These are phyloP conservation scores for Oncorhynchus keta DNA, from an alignment of 2,113 vertebrate genomes.

Conservation along the genomic window DNA sequence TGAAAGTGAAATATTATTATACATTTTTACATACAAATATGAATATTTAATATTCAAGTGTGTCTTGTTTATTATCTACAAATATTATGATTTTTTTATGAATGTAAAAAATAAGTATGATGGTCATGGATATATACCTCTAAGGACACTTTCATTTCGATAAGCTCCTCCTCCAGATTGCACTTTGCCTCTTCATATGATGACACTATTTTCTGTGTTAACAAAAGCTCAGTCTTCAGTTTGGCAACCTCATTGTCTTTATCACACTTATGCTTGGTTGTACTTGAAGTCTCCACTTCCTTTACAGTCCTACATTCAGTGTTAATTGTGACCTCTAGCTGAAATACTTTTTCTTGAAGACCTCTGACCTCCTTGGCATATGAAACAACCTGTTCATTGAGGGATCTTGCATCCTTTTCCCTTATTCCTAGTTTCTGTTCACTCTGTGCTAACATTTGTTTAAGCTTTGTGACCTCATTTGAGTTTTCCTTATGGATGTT, in stretches of 20 bases:
- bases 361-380: slow-evolving; percentile 62
- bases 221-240: slow-evolving; percentile 66
- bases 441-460: slow-evolving; percentile 65
- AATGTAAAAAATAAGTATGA: background rate
- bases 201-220: slow-evolving; percentile 60
- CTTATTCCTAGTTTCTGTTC: slow-evolving; percentile 70
- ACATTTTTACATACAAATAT: too few relatives aligned
- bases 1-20: too few relatives aligned
- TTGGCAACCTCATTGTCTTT: slow-evolving; percentile 67
- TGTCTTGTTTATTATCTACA: too few relatives aligned
- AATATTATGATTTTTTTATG: background rate
- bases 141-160: slow-evolving; percentile 71
- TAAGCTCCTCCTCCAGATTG: slow-evolving; percentile 73
- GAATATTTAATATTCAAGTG: too few relatives aligned
- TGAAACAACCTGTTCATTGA: slow-evolving; percentile 55
- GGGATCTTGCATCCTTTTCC: slow-evolving; percentile 61
- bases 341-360: slow-evolving; percentile 63
- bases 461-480: slow-evolving; percentile 63
- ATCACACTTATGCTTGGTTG: slow-evolving; percentile 44
- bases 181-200: slow-evolving; percentile 70
- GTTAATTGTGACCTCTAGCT: slow-evolving; percentile 36
- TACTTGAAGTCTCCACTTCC: slow-evolving; percentile 34
- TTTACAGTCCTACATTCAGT: slow-evolving; percentile 46
- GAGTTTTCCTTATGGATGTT: slow-evolving; percentile 67
- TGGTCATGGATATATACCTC: slow-evolving; percentile 77